Percentiles rank a stretch among this genome's conserved stretches.
phyloP scores from a whole-genome alignment of 2,888 invertebrate species.

The Leptopilina myrica region DNA sequence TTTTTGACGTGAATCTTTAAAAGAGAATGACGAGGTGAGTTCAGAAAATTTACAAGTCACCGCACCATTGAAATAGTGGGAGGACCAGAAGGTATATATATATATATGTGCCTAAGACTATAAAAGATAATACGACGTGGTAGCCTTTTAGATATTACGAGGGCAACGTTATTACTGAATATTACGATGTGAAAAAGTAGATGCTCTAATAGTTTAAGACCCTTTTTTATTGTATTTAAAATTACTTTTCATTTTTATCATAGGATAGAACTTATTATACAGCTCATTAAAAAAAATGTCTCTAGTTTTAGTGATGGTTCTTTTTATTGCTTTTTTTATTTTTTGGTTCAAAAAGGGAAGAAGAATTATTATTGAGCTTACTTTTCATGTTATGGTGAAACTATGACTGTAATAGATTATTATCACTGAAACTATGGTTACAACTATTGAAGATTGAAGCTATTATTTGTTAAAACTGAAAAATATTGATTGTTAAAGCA shows the following conservation, averaged over 20 bases:
- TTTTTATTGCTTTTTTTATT: too few relatives aligned
- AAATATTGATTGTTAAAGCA: too few relatives aligned
- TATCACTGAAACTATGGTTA: too few relatives aligned
- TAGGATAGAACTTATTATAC: constrained; percentile 5
- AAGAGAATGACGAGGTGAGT: not conserved
- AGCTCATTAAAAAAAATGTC: not conserved
- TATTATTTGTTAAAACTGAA: too few relatives aligned
- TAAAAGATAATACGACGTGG: constrained; percentile 24
- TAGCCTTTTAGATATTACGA: constrained; percentile 21
- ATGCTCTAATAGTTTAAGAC: constrained; percentile 21
- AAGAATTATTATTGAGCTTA: too few relatives aligned
- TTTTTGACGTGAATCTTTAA: not conserved
- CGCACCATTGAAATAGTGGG: not conserved
- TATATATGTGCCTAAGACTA: not conserved
- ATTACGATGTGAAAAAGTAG: constrained; percentile 19
- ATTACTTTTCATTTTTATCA: constrained; percentile 14
- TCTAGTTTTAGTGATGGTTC: not conserved
- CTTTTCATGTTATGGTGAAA: too few relatives aligned
- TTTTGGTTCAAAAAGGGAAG: too few relatives aligned
- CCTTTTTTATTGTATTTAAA: constrained; percentile 1
- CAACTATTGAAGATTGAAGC: too few relatives aligned
- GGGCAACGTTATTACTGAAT: constrained; percentile 7
- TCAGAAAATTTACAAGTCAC: not conserved
- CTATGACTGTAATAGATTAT: too few relatives aligned
- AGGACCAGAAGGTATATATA: not conserved